phyloP scores from a whole-genome alignment of 2,113 vertebrate species.

The Leiothrix lutea region DNA sequence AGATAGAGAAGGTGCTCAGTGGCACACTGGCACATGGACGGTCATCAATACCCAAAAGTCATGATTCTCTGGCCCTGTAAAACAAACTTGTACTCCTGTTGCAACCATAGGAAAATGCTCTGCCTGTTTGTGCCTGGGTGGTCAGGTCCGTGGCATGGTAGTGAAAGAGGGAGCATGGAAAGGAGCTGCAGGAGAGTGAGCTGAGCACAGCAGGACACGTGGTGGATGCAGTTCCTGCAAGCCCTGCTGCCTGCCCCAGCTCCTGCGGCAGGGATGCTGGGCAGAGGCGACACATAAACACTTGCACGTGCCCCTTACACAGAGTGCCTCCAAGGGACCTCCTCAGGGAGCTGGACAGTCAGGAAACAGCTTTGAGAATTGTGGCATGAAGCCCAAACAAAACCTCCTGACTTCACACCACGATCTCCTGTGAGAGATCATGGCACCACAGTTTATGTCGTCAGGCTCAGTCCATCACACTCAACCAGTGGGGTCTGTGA shows the following conservation, averaged over 20 bases:
- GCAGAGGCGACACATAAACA: accelerated
- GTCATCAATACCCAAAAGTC: background rate
- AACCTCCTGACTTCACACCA: background rate
- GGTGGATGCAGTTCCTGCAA: background rate
- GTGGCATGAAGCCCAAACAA: background rate
- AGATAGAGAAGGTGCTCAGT: background rate
- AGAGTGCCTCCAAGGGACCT: background rate
- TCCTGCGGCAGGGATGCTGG: accelerated
- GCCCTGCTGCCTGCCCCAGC: background rate
- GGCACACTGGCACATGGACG: background rate
- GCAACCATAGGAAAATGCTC: background rate
- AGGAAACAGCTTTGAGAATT: background rate
- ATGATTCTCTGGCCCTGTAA: background rate
- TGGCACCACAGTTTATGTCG: background rate
- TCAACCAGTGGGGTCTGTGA: background rate
- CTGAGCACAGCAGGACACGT: accelerated
- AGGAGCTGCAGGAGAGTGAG: background rate
- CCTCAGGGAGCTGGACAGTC: accelerated
- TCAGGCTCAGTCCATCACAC: background rate
- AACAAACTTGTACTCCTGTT: background rate
- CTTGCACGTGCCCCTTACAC: accelerated
- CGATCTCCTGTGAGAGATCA: background rate
- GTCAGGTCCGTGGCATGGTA: background rate
- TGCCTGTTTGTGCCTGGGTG: background rate
- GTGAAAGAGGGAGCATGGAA: background rate